These are phyloP conservation scores for Trachythela sp. DNA, from an alignment of 64 coral and sea anemone genomes.

Conservation along the genomic window DNA sequence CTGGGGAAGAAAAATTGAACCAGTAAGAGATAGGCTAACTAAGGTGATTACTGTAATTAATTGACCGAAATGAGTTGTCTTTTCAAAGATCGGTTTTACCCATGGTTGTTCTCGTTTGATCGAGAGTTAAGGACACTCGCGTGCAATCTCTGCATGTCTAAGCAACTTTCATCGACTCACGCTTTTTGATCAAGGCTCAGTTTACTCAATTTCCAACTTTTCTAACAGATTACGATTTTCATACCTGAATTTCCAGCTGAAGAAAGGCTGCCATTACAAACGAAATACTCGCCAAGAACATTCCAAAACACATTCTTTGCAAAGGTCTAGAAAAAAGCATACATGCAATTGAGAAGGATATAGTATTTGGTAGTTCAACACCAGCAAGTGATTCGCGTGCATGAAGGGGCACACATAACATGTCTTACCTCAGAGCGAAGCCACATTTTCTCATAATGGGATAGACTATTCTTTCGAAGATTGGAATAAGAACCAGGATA, in stretches of 20 bases:
- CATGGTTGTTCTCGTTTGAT: too few relatives aligned
- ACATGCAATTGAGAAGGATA: neutral
- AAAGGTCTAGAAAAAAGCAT: slow-evolving; percentile 51
- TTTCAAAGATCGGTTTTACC: too few relatives aligned
- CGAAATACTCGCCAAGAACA: slow-evolving; percentile 77
- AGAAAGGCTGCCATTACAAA: slow-evolving; percentile 93
- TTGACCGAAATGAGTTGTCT: too few relatives aligned
- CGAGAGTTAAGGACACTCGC: too few relatives aligned
- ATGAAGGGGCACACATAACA: neutral
- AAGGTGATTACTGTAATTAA: neutral
- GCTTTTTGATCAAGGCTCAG: too few relatives aligned
- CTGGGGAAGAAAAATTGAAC: neutral
- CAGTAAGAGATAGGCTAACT: neutral
- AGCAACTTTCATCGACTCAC: too few relatives aligned
- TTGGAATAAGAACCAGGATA: slow-evolving; percentile 86
- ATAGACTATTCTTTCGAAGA: slow-evolving; percentile 88
- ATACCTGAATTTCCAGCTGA: slow-evolving; percentile 80
- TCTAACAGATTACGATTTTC: too few relatives aligned
- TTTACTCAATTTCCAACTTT: too few relatives aligned
- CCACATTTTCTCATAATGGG: slow-evolving; percentile 81
- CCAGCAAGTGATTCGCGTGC: too few relatives aligned
- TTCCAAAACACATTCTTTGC: slow-evolving; percentile 93
- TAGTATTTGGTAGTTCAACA: too few relatives aligned
- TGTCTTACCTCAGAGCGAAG: slow-evolving; percentile 70
- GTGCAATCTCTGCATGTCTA: too few relatives aligned